These are phyloP conservation scores for Gymnogyps californianus DNA, from an alignment of 2,113 vertebrate genomes.

Conservation along the genomic window DNA sequence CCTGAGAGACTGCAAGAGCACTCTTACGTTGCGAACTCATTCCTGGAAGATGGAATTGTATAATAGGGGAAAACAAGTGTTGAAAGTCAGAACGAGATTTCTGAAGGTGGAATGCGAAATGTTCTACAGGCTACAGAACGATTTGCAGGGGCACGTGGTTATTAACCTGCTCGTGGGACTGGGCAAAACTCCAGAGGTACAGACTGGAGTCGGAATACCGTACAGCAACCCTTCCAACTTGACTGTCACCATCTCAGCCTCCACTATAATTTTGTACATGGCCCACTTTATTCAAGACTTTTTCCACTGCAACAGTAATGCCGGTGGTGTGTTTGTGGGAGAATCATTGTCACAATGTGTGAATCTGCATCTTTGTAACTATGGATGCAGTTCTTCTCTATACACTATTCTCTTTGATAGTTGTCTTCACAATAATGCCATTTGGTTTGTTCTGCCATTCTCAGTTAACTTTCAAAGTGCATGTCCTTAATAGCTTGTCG, in stretches of 20 bases:
- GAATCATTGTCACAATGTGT: neutral
- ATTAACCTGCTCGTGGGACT: neutral
- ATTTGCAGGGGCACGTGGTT: neutral
- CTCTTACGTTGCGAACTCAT: rapidly evolving
- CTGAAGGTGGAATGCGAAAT: neutral
- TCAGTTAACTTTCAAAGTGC: rapidly evolving
- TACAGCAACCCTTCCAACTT: neutral
- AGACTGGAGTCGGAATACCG: neutral
- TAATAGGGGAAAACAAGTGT: neutral
- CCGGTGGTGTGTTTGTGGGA: neutral
- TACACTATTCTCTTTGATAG: neutral
- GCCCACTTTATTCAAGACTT: neutral
- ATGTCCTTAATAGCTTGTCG: neutral
- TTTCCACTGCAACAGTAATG: neutral
- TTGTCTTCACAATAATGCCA: neutral
- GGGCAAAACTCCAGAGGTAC: neutral
- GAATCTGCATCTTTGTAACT: neutral
- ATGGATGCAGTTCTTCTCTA: neutral
- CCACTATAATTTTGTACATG: rapidly evolving
- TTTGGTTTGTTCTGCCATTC: neutral
- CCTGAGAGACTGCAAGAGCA: neutral
- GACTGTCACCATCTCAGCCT: neutral
- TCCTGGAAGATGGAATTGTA: neutral
- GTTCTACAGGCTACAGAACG: neutral
- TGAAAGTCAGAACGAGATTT: neutral